Evolutionary conservation across 2,888 invertebrate genomes (phyloP).

Genomic region (Hypselothyrea guttata): DNA sequence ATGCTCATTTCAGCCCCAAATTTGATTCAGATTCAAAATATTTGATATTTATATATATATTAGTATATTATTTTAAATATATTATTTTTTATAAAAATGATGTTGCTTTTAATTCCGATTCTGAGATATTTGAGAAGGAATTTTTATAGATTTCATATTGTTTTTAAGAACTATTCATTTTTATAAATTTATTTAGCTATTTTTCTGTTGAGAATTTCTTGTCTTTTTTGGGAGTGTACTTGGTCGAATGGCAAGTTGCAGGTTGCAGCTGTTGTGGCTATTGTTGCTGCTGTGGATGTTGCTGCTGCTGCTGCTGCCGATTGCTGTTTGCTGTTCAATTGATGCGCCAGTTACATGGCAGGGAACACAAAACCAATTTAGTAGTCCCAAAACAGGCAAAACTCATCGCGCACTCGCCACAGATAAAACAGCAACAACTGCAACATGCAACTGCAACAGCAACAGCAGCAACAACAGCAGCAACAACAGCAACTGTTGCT

Average conservation of each 20-base stretch:
- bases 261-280: constrained; percentile 25
- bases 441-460: constrained; percentile 11
- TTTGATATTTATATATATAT: no score
- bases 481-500: neutral
- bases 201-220: no score
- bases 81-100: no score
- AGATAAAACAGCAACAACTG: constrained; percentile 36
- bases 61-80: no score
- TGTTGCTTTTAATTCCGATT: no score
- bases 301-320: constrained; percentile 26
- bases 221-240: no score
- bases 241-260: constrained; percentile 45
- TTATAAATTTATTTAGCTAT: no score
- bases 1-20: no score
- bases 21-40: no score
- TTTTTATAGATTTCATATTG: no score
- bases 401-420: constrained; percentile 43
- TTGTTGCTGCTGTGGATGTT: constrained; percentile 25
- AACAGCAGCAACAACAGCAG: constrained; percentile 12
- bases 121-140: no score
- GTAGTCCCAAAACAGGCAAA: constrained; percentile 69
- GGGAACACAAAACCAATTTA: constrained; percentile 71
- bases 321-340: constrained; percentile 54
- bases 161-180: no score
- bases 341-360: constrained; percentile 74